Evolutionary conservation across 2,888 invertebrate species (phyloP).

Genomic region (Smittia aterrima): DNA sequence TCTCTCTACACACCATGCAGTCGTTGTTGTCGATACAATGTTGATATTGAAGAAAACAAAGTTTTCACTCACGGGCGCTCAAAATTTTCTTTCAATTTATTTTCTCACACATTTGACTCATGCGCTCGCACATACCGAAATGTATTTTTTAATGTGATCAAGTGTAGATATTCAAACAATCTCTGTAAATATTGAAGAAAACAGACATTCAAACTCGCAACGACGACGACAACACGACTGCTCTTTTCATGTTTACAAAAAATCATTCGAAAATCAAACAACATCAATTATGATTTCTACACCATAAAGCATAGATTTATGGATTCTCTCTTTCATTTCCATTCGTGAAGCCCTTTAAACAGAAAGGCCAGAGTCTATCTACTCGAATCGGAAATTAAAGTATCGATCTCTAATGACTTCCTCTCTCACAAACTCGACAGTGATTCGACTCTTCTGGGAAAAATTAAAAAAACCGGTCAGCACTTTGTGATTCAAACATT

Average conservation of each 20-base stretch:
- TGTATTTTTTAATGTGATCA: slow-evolving; percentile 4
- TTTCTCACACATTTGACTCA: slow-evolving; percentile 20
- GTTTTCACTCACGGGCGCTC: slow-evolving; percentile 34
- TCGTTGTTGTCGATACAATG: neutral
- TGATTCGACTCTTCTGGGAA: neutral
- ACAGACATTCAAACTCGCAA: neutral
- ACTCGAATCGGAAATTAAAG: slow-evolving; percentile 7
- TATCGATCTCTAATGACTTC: slow-evolving; percentile 24
- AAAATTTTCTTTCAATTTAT: neutral
- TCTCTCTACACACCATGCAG: too few relatives aligned
- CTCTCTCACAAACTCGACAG: neutral
- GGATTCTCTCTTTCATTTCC: neutral
- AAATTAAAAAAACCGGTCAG: neutral
- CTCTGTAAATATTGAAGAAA: neutral
- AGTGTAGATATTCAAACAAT: slow-evolving; percentile 23
- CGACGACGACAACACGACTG: neutral
- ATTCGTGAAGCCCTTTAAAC: neutral
- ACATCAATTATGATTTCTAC: slow-evolving; percentile 21
- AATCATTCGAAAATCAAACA: neutral
- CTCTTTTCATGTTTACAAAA: slow-evolving; percentile 4
- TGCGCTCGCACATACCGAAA: neutral
- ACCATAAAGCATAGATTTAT: neutral
- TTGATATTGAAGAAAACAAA: neutral
- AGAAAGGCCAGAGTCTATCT: neutral
- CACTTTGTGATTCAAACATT: too few relatives aligned